These are phyloP conservation scores for Mesembrinibis cayennensis DNA, from an alignment of 2,113 vertebrate genomes.

Conservation along the genomic window DNA sequence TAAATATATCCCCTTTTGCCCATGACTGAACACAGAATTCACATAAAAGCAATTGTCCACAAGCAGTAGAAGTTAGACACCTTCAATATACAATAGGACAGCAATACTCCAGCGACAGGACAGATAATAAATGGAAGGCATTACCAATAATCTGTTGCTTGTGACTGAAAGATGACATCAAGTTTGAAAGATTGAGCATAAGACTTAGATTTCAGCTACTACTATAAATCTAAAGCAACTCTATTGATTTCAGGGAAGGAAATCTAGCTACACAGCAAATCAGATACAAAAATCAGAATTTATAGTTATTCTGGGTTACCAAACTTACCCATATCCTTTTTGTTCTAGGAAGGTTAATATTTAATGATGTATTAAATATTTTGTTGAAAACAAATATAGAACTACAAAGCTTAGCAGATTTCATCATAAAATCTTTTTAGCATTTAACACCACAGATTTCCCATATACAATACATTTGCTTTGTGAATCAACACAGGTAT, in stretches of 20 bases:
- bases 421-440: not conserved
- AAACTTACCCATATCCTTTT: conserved; percentile 26
- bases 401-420: not conserved
- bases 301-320: not conserved
- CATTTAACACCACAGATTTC: not conserved
- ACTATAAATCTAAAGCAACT: not conserved
- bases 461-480: not conserved
- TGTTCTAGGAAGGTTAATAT: conserved; percentile 13
- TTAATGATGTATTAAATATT: not conserved
- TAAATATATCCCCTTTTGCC: not conserved
- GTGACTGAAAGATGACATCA: not conserved
- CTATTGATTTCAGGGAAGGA: not conserved
- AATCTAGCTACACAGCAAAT: not conserved
- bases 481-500: not conserved
- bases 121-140: not conserved
- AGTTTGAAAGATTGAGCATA: not conserved
- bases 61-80: conserved; percentile 18
- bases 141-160: not conserved
- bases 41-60: conserved; percentile 25
- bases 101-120: conserved; percentile 23
- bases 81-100: conserved; percentile 9
- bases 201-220: not conserved
- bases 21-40: conserved; percentile 16
- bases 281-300: not conserved
- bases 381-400: not conserved